Percentiles rank a stretch among this genome's conserved stretches.
Evolutionary conservation across 2,888 invertebrate species (phyloP).

Genomic region (Apotomis capreana): DNA sequence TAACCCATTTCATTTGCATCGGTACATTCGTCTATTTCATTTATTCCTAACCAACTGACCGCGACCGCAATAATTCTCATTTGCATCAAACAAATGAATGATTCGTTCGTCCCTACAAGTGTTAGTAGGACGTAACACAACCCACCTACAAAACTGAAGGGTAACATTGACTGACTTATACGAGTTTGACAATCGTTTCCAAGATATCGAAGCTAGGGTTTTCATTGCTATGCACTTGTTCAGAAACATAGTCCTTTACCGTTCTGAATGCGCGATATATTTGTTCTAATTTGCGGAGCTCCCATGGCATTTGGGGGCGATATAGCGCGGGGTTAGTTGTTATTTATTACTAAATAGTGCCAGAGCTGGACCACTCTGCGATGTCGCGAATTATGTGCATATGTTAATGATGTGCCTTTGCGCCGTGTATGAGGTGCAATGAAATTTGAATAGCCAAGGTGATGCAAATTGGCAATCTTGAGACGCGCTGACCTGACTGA

Average conservation of each 20-base stretch:
- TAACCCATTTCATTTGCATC: conserved; percentile 21
- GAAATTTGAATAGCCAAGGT: conserved; percentile 3
- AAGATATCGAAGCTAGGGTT: background rate
- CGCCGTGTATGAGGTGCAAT: conserved; percentile 1
- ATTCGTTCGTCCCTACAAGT: conserved; percentile 15
- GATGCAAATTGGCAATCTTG: conserved; percentile 14
- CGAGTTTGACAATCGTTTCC: background rate
- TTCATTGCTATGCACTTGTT: background rate
- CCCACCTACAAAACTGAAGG: background rate
- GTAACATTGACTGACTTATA: background rate
- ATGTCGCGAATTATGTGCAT: conserved; percentile 61
- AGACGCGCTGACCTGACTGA: conserved; percentile 10
- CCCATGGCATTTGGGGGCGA: conserved; percentile 51
- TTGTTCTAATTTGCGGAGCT: conserved; percentile 59
- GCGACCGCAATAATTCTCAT: conserved; percentile 38
- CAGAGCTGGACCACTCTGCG: conserved; percentile 51
- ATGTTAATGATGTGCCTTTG: conserved; percentile 54
- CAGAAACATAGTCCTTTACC: background rate
- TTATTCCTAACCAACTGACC: conserved; percentile 28
- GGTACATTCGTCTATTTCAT: conserved; percentile 33
- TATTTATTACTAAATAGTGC: conserved; percentile 60
- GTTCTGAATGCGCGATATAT: conserved; percentile 38
- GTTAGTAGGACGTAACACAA: conserved; percentile 3
- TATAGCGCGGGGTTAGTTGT: conserved; percentile 55
- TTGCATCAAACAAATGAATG: conserved; percentile 42